Conservation (phyloP, 2,797 vertebrate species). For the Oryzias dopingdopingensis region DNA sequence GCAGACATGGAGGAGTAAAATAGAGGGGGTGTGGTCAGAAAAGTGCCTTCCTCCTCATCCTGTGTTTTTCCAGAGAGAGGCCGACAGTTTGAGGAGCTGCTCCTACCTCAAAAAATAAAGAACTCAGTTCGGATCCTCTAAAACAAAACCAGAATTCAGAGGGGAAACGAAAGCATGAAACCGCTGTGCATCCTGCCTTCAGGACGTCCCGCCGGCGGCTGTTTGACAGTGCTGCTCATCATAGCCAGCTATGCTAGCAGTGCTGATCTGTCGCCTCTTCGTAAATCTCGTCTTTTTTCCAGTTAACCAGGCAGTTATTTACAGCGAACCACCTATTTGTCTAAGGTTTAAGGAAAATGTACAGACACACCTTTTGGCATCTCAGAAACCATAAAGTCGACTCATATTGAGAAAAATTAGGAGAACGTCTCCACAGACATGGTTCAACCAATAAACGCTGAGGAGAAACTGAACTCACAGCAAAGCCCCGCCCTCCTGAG, state of each 20-base stretch:
- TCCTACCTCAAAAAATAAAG: no score
- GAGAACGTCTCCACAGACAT: slow-evolving; percentile 7
- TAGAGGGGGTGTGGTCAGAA: no score
- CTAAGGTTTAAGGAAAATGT: no score
- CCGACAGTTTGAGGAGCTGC: no score
- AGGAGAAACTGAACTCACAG: slow-evolving; percentile 3
- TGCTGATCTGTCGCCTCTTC: slow-evolving; percentile 5
- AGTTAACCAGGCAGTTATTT: background rate
- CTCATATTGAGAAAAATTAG: background rate
- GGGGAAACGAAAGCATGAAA: background rate
- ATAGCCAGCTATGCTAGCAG: slow-evolving; percentile 24
- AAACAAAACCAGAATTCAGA: no score
- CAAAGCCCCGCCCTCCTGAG: slow-evolving; percentile 14
- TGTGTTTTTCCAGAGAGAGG: no score
- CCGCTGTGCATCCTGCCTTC: background rate
- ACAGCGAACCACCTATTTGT: background rate
- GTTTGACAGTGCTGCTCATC: slow-evolving; percentile 5
- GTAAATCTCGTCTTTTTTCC: no score
- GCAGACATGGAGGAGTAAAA: no score
- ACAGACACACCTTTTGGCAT: background rate
- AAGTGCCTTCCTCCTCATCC: no score
- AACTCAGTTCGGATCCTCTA: no score
- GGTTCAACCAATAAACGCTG: slow-evolving; percentile 33
- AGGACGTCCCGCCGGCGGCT: background rate
- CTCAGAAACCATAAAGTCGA: background rate